Percentiles rank a stretch among this genome's conserved stretches.
These are phyloP conservation scores for Sinocyclocheilus maitianheensis DNA, from an alignment of 2,113 vertebrate species.

Conservation along the genomic window DNA sequence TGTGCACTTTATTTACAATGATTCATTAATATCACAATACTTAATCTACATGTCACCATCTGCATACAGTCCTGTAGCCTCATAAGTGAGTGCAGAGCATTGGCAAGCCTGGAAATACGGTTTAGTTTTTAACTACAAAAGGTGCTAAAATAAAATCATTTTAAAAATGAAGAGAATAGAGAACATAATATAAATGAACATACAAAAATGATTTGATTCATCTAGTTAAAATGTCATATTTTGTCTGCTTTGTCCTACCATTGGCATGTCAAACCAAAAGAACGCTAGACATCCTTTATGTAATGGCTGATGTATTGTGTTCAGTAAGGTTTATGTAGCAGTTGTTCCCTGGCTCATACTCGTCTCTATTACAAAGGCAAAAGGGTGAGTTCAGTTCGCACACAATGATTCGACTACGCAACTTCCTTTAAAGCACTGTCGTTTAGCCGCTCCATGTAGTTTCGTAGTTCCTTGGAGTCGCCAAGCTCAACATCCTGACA, in stretches of 20 bases:
- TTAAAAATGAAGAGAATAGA: constrained; percentile 61
- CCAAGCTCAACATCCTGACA: constrained; percentile 83
- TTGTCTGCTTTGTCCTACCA: constrained; percentile 58
- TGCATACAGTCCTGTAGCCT: constrained; percentile 67
- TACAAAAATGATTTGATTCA: constrained; percentile 20
- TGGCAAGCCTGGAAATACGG: constrained; percentile 40
- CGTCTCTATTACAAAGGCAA: constrained; percentile 74
- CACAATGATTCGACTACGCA: constrained; percentile 62
- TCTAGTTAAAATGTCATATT: constrained; percentile 3
- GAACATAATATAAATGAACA: constrained; percentile 56
- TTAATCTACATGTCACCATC: constrained; percentile 74
- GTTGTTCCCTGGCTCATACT: constrained; percentile 15
- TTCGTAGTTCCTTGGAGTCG: constrained; percentile 81
- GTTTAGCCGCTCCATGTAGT: constrained; percentile 86
- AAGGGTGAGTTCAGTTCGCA: constrained; percentile 75
- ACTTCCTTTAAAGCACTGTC: constrained; percentile 79
- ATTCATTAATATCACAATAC: constrained; percentile 77
- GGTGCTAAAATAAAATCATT: constrained; percentile 63
- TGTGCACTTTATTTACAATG: constrained; percentile 83
- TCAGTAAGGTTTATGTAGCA: constrained; percentile 28
- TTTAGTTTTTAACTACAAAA: constrained; percentile 60
- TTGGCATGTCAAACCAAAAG: constrained; percentile 56
- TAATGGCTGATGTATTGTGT: constrained; percentile 35
- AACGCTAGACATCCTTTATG: constrained; percentile 20
- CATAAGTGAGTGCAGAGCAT: constrained; percentile 32